These are phyloP conservation scores for Parapsyche elsis DNA, from an alignment of 1,140 invertebrate genomes.

Conservation along the genomic window DNA sequence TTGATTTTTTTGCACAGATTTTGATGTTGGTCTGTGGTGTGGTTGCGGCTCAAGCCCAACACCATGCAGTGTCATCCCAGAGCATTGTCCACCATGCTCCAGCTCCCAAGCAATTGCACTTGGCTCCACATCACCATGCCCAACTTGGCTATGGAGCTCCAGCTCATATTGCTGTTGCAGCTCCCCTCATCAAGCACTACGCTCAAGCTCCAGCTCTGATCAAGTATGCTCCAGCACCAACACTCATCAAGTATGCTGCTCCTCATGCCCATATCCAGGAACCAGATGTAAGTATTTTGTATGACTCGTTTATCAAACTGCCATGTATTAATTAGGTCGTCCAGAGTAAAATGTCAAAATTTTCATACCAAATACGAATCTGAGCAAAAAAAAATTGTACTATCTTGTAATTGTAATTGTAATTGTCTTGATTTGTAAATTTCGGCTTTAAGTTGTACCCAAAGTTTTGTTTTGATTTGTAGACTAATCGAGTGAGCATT, in stretches of 20 bases:
- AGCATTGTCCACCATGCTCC: slow-evolving; percentile 65
- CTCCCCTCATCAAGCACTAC: slow-evolving; percentile 54
- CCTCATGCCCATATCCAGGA: slow-evolving; percentile 57
- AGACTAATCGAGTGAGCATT: too few relatives aligned
- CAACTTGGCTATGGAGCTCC: slow-evolving; percentile 46
- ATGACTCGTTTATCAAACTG: background rate
- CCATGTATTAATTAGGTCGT: too few relatives aligned
- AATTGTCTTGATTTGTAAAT: too few relatives aligned
- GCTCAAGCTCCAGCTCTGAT: slow-evolving; percentile 56
- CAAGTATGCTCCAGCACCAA: slow-evolving; percentile 59
- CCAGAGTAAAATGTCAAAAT: too few relatives aligned
- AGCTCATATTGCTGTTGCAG: slow-evolving; percentile 14
- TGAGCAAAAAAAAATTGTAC: too few relatives aligned
- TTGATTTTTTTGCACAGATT: slow-evolving; percentile 35
- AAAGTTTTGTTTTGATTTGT: too few relatives aligned
- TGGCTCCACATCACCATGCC: background rate
- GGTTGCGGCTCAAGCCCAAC: slow-evolving; percentile 64
- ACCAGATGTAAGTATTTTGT: slow-evolving; percentile 46
- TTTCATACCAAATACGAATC: too few relatives aligned
- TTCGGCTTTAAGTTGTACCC: too few relatives aligned
- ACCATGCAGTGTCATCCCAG: slow-evolving; percentile 63
- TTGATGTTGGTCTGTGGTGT: slow-evolving; percentile 61
- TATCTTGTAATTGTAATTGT: too few relatives aligned
- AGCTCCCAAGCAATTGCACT: background rate
- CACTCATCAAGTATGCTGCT: slow-evolving; percentile 61